Conservation (phyloP, 2,113 vertebrate genomes). For the Hippopotamus amphibius region DNA sequence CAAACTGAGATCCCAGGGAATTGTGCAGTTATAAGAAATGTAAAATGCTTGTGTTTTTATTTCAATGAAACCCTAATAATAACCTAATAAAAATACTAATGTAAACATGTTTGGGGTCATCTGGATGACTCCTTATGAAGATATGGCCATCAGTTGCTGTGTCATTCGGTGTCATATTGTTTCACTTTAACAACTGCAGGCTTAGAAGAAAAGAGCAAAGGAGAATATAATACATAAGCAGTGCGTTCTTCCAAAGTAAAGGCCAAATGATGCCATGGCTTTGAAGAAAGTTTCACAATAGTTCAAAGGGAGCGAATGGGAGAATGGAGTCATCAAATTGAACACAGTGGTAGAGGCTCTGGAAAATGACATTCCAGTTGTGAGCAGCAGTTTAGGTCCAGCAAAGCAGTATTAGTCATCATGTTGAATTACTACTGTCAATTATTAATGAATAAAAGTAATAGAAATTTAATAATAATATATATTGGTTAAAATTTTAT, state of each 20-base stretch:
- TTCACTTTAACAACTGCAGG: neutral
- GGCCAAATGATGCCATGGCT: neutral
- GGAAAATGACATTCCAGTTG: neutral
- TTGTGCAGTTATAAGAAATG: neutral
- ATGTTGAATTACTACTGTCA: neutral
- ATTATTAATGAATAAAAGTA: slow-evolving; percentile 26
- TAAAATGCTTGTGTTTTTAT: neutral
- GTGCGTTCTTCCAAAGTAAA: neutral
- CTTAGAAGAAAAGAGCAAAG: neutral
- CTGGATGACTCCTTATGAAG: neutral
- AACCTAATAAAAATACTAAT: neutral
- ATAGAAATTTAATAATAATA: neutral
- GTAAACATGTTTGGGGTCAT: neutral
- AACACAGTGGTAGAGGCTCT: neutral
- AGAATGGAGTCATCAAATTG: neutral
- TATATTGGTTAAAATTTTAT: neutral
- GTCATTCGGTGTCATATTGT: neutral
- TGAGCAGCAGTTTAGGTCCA: neutral
- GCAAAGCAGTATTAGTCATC: neutral
- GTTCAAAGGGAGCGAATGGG: neutral
- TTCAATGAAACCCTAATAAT: neutral
- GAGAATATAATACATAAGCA: neutral
- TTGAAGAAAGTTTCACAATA: neutral
- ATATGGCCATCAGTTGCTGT: neutral
- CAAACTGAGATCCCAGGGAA: neutral